Evolutionary conservation across 2,888 invertebrate genomes (phyloP).

Genomic region (Pyrrhia umbra): DNA sequence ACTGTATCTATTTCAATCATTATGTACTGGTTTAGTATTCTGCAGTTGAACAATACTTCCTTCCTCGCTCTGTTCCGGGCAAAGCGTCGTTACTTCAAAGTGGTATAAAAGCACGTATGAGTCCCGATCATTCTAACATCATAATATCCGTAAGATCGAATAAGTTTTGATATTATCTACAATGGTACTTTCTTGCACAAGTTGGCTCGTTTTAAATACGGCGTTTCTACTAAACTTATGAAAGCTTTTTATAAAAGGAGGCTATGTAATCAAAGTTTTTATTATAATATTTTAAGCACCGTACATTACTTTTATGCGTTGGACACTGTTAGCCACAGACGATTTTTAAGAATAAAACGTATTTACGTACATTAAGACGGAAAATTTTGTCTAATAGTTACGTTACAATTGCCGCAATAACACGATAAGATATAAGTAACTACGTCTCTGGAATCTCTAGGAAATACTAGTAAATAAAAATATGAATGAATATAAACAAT

Average conservation of each 20-base stretch:
- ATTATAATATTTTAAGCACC: background rate
- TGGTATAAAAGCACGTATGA: slow-evolving; percentile 13
- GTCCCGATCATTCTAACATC: background rate
- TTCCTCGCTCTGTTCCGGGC: slow-evolving; percentile 63
- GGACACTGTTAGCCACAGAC: background rate
- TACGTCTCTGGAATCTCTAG: slow-evolving; percentile 16
- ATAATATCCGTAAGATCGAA: background rate
- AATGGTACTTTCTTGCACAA: slow-evolving; percentile 6
- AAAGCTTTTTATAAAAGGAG: slow-evolving; percentile 19
- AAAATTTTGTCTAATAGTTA: slow-evolving; percentile 5
- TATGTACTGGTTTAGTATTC: slow-evolving; percentile 65
- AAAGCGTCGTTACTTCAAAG: slow-evolving; percentile 34
- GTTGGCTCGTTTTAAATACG: slow-evolving; percentile 6
- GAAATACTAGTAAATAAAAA: slow-evolving; percentile 10
- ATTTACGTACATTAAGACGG: slow-evolving; percentile 3
- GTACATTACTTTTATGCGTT: background rate
- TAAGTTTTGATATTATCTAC: background rate
- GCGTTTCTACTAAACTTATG: slow-evolving; percentile 4
- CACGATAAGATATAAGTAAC: slow-evolving; percentile 21
- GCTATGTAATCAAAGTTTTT: background rate
- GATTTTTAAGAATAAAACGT: background rate
- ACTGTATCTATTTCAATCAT: slow-evolving; percentile 47
- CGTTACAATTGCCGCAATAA: slow-evolving; percentile 26
- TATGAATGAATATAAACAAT: background rate
- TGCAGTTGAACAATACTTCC: slow-evolving; percentile 64